Base-by-base conservation (phyloP, 2,888 invertebrate species). In the Caradrina kadenii region DNA sequence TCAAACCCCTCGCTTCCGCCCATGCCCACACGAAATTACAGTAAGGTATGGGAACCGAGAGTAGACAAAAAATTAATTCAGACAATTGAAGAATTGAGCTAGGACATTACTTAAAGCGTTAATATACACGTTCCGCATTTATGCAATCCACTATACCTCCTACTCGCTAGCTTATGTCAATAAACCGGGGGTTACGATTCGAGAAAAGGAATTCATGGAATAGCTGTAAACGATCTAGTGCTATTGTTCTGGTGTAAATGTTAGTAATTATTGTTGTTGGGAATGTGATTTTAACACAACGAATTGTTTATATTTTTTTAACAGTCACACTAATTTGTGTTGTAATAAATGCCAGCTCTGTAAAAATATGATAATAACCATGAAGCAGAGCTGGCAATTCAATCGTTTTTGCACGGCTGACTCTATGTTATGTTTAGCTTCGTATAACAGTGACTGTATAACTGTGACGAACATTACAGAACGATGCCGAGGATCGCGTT, bases 401-500 rank as follows among this genome's bases (percentile, higher is more conserved):
- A 48, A 52, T 62, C 0, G 21, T 76, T 63, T 56, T 50, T 63
- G 80, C 77, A 75, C 62, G 69, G 11, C 58, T 59, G 22, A 49
- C 21, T 63, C 1, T 7, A n/a, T 60, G 26, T 63, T 54, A 31
- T 53, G 42, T 61, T n/a, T 56, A 63, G 26, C n/a, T 48, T 60
- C 42, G 42, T 63, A 35, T 56, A 53, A 53, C 60, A 42, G 54
- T 50, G 66, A 60, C 50, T 80, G 52, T 61, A 83, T 72, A 58
- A 48, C 58, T 67, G 63, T 67, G 54, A 63, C 26, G 42, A 53
- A 64, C 31, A 69, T 96, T 96, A 31, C 93, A 97, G 97, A 96
- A 97, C 90, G 97, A 97, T 90, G 98, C 98, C 83, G 98, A 98
- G 91, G 99, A 99, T 85, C 97, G 98, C 63, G 95, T 99, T 74